Evolutionary conservation across 2,888 invertebrate genomes (phyloP).

Genomic region (Scaptomyza tumidula): DNA sequence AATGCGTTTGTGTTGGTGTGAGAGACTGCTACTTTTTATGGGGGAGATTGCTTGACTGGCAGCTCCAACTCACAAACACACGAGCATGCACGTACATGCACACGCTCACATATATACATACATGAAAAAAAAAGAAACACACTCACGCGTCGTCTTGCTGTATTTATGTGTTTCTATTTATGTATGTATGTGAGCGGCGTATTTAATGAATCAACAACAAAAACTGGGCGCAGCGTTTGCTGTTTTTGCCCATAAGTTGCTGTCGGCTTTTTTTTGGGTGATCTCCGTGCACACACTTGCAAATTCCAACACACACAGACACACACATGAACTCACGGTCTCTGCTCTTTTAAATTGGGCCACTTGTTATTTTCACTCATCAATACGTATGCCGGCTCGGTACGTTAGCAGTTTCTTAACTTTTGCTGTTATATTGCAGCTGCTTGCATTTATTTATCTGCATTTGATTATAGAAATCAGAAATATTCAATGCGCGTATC

Average conservation of each 20-base stretch:
- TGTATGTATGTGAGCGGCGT: constrained; percentile 40
- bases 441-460: constrained; percentile 3
- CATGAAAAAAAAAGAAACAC: constrained; percentile 18
- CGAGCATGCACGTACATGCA: constrained; percentile 28
- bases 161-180: constrained; percentile 17
- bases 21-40: constrained; percentile 50
- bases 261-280: constrained; percentile 81
- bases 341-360: constrained; percentile 27
- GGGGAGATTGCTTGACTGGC: constrained; percentile 57
- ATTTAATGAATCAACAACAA: constrained; percentile 82
- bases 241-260: constrained; percentile 51
- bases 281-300: constrained; percentile 58
- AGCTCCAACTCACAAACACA: constrained; percentile 70
- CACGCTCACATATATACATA: constrained; percentile 21
- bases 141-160: constrained; percentile 35
- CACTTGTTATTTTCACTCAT: constrained; percentile 34
- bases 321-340: constrained; percentile 36
- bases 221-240: constrained; percentile 72
- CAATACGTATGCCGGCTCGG: not conserved
- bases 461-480: constrained; percentile 34
- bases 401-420: not conserved
- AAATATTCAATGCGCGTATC: constrained; percentile 36
- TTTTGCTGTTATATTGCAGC: constrained; percentile 7
- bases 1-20: constrained; percentile 54
- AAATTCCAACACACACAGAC: constrained; percentile 64